These are phyloP conservation scores for Cyanocitta stelleri DNA, from an alignment of 2,113 vertebrate species.

Conservation along the genomic window DNA sequence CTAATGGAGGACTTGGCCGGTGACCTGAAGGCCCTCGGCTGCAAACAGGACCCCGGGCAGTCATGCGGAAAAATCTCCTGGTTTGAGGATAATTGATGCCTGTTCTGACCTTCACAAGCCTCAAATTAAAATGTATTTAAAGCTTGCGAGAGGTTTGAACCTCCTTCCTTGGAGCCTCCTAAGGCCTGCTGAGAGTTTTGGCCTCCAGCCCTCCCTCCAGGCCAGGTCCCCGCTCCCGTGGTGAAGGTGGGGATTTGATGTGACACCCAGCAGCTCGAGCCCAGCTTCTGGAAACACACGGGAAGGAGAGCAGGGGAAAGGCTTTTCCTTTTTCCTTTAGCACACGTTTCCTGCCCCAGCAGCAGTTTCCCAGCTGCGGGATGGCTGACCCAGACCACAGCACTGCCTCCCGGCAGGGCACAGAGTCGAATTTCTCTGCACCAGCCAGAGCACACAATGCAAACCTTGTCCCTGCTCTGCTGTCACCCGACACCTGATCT, in stretches of 20 bases:
- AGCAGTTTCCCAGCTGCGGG: background rate
- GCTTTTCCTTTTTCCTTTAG: background rate
- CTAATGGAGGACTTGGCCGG: background rate
- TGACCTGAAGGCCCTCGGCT: background rate
- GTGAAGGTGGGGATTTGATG: background rate
- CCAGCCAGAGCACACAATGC: background rate
- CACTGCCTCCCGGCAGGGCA: background rate
- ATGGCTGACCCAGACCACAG: background rate
- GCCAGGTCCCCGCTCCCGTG: rapidly evolving
- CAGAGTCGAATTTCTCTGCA: background rate
- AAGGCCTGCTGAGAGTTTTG: background rate
- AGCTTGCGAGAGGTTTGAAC: background rate
- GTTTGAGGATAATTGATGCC: background rate
- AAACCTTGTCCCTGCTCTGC: background rate
- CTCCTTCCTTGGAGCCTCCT: background rate
- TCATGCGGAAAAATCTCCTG: background rate
- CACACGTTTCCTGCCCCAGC: background rate
- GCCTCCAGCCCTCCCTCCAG: background rate
- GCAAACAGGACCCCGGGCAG: background rate
- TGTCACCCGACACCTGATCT: background rate
- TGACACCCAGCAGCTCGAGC: background rate
- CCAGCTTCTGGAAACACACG: background rate
- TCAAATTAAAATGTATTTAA: background rate
- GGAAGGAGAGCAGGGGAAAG: background rate
- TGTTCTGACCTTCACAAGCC: background rate